Base-by-base conservation (phyloP, 2,797 vertebrate genomes). In the Pseudomugil gertrudae region DNA sequence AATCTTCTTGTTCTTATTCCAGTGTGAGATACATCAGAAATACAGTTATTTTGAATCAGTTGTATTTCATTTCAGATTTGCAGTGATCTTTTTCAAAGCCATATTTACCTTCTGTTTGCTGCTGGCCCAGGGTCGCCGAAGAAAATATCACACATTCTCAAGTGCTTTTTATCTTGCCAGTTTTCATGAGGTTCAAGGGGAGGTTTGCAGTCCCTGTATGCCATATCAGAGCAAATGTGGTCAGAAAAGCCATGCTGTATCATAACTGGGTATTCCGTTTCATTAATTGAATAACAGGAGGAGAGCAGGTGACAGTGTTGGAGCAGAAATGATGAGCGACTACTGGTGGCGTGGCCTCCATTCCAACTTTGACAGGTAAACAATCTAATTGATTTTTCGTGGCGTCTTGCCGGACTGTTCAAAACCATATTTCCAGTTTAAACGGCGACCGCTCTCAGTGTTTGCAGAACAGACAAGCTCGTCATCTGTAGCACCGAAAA, bases 321-420 rank as follows among this genome's bases (percentile, higher is more conserved):
- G 83, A 90, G 88, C 80, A 84, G 83, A 88, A 87, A 90, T 89
- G 84, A 92, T 83, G 90, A 91, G 87, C 76, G 69, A 74, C 77
- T 27, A 70, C 82, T 83, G 75, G 84, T 79, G 83, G 75, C 81
- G 36, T 21, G 80, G 83, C 89, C 86, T 80, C 87, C 74, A 71
- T 92, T 87, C 87, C 89, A 90, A 91, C 90, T 87, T 83, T 89
- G 90, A 92, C 92, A 93, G 87, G 90, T 93, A 94, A 94, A 93
- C 90, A 92, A 84, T 91, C 91, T 94, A 94, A 94, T 93, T 94
- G 93, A 94, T 93, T 90, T 93, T 91, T 81, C 59, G 38, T 65
- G 71, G 69, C 71, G 73, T 83, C 86, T 84, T 38, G 79, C 81
- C 45, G 87, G 92, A 92, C 91, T 66, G 84, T 76, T 88, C 79